A percentile compares a stretch with the other conserved stretches of the same genome.
Evolutionary conservation across 2,113 vertebrate species (phyloP).

Genomic region (Bos indicus): DNA sequence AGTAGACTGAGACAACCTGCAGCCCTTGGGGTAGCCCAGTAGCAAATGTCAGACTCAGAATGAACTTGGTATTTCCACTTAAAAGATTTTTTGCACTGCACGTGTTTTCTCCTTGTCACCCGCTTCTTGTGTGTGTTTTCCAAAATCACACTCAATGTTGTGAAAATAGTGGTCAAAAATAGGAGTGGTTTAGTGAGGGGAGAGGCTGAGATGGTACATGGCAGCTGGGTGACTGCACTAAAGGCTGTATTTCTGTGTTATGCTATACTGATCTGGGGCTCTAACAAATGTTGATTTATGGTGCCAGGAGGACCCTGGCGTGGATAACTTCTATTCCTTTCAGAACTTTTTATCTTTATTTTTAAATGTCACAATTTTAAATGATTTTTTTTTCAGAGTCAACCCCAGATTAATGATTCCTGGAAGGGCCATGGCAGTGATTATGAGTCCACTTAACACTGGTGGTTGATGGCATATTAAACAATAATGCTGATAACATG

Average conservation of each 20-base stretch:
- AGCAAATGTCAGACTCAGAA: background rate
- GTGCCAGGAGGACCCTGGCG: background rate
- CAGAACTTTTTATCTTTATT: conserved; percentile 6
- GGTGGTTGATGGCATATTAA: conserved; percentile 42
- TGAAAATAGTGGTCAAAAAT: background rate
- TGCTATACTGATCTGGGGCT: background rate
- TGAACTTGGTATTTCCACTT: background rate
- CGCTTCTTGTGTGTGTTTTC: background rate
- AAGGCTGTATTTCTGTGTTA: background rate
- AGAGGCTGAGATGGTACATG: accelerated
- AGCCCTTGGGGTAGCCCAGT: background rate
- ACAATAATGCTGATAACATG: background rate
- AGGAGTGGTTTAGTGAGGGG: background rate
- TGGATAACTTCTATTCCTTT: conserved; percentile 2
- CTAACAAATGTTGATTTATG: background rate
- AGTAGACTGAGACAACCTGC: background rate
- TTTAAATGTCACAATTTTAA: conserved; percentile 25
- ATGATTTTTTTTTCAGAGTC: conserved; percentile 1
- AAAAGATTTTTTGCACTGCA: background rate
- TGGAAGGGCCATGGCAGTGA: accelerated
- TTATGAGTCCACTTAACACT: conserved; percentile 30
- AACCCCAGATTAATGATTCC: background rate
- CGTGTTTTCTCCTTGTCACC: background rate
- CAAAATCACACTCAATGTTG: background rate
- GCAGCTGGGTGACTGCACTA: too few species aligned